Evolutionary conservation across 2,888 invertebrate species (phyloP).

Genomic region (Chaetogeoica ovagalla): DNA sequence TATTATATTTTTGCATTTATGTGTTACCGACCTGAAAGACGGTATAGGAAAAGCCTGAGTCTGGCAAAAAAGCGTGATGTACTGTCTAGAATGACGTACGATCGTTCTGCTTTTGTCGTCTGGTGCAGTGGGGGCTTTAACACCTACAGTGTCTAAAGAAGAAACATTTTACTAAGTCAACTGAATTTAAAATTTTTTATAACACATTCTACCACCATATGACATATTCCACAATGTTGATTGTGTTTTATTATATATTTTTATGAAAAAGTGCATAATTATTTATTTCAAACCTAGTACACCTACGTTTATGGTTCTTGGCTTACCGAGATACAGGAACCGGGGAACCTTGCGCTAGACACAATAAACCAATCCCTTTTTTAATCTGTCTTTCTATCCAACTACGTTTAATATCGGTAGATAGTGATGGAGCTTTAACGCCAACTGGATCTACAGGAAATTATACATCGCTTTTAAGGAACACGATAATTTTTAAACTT

Average conservation of each 20-base stretch:
- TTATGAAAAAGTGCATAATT: neutral
- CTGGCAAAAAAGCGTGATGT: conserved; percentile 71
- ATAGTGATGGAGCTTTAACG: conserved; percentile 69
- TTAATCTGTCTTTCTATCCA: conserved; percentile 59
- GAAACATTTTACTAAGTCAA: conserved; percentile 1
- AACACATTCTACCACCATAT: neutral
- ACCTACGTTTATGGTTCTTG: conserved; percentile 1
- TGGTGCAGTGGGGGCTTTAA: conserved; percentile 67
- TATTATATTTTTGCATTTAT: neutral
- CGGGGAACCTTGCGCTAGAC: conserved; percentile 60
- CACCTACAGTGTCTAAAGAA: conserved; percentile 54
- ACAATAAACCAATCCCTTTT: conserved; percentile 64
- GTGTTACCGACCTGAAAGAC: conserved; percentile 61
- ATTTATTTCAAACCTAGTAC: neutral
- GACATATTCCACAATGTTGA: conserved; percentile 49
- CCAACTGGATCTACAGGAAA: conserved; percentile 67
- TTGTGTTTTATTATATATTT: neutral
- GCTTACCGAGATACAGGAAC: conserved; percentile 60
- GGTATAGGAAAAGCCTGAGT: conserved; percentile 75
- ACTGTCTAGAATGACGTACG: conserved; percentile 55
- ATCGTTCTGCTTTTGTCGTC: conserved; percentile 62
- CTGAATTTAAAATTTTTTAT: neutral
- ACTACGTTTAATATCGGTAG: conserved; percentile 64
- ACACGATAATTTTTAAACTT: conserved; percentile 7
- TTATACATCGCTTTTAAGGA: neutral